Conservation (phyloP, 2,797 vertebrate genomes). For the Syngnathus acus region DNA sequence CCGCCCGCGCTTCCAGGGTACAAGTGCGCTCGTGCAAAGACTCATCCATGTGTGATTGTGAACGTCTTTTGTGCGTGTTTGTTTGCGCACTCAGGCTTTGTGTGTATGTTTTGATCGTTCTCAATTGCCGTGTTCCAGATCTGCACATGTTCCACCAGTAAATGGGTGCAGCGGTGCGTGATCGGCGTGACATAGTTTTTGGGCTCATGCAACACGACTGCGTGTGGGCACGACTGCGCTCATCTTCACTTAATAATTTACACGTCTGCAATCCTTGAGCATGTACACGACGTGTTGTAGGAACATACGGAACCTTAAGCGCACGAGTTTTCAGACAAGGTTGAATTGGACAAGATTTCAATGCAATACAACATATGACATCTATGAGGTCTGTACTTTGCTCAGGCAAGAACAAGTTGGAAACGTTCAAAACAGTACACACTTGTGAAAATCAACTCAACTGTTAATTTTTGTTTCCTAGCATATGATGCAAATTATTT, state of each 20-base stretch:
- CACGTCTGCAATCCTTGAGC: constrained; percentile 14
- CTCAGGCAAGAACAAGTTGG: not conserved
- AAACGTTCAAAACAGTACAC: too few species aligned
- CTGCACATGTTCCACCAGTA: constrained; percentile 53
- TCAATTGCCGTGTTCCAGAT: constrained; percentile 60
- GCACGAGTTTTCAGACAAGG: too few species aligned
- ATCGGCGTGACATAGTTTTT: constrained; percentile 56
- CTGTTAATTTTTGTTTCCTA: not conserved
- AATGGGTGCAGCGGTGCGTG: constrained; percentile 56
- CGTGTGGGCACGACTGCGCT: constrained; percentile 16
- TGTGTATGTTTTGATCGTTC: constrained; percentile 66
- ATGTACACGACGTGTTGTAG: not conserved
- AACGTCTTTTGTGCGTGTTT: constrained; percentile 23
- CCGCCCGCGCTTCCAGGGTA: constrained; percentile 20
- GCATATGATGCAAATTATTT: not conserved
- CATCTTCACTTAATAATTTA: constrained; percentile 41
- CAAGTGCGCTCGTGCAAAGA: constrained; percentile 29
- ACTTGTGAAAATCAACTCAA: too few species aligned
- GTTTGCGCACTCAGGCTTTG: constrained; percentile 20
- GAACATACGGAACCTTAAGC: not conserved
- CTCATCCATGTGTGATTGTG: constrained; percentile 30
- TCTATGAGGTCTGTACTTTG: not conserved
- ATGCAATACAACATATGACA: not conserved
- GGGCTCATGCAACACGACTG: constrained; percentile 21
- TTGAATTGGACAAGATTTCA: not conserved